Percentiles rank a stretch among this genome's conserved stretches.
These are phyloP conservation scores for Theristus sp. DNA, from an alignment of 2,888 invertebrate species.

Conservation along the genomic window DNA sequence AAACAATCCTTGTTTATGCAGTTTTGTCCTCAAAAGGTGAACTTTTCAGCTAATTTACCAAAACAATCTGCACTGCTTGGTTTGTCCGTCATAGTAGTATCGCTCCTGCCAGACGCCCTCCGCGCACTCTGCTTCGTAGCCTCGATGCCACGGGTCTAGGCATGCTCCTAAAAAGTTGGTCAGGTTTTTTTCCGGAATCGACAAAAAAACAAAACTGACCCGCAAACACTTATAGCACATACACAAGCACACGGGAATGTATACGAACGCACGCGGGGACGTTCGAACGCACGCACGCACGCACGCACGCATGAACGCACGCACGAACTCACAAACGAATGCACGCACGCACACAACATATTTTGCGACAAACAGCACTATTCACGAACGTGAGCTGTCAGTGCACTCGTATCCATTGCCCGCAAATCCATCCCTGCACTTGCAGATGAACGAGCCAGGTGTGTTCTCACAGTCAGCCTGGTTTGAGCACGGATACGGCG, in stretches of 20 bases:
- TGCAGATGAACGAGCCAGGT: constrained; percentile 19
- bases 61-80: constrained; percentile 11
- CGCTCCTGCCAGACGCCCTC: constrained; percentile 1
- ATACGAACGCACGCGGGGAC: too few relatives aligned
- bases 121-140: constrained; percentile 17
- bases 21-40: not conserved
- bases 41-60: not conserved
- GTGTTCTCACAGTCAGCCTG: constrained; percentile 22
- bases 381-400: not conserved
- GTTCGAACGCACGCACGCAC: too few relatives aligned
- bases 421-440: constrained; percentile 19
- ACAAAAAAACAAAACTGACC: too few relatives aligned
- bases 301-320: too few relatives aligned
- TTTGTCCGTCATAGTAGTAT: constrained; percentile 18
- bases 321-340: too few relatives aligned
- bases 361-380: not conserved
- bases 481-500: constrained; percentile 17
- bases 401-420: constrained; percentile 24
- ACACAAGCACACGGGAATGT: too few relatives aligned
- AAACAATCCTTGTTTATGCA: constrained; percentile 3
- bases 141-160: constrained; percentile 19
- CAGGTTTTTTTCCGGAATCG: too few relatives aligned
- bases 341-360: not conserved
- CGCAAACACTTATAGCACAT: too few relatives aligned
- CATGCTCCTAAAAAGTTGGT: constrained; percentile 14